phyloP scores from a whole-genome alignment of 2,888 invertebrate species.

The Flabesymbios commensalis region DNA sequence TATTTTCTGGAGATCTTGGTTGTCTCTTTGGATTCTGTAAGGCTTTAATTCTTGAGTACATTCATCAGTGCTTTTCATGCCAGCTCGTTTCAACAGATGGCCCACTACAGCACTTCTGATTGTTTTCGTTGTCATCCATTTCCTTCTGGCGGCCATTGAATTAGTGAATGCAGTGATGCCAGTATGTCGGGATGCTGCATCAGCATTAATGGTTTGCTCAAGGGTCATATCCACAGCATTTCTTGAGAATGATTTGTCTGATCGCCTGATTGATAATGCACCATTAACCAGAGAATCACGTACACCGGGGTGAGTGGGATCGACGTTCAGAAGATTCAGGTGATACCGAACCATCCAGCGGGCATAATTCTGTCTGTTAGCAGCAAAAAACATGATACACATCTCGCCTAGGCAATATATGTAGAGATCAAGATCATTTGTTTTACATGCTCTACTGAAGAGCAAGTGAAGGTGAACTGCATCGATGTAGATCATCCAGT shows the following conservation, averaged over 20 bases:
- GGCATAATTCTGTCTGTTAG: slow-evolving; percentile 29
- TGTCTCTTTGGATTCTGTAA: slow-evolving; percentile 11
- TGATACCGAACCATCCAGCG: slow-evolving; percentile 33
- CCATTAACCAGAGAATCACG: slow-evolving; percentile 14
- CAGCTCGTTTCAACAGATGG: slow-evolving; percentile 9
- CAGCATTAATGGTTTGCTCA: slow-evolving; percentile 25
- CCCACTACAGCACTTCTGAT: slow-evolving; percentile 8
- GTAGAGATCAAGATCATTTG: not conserved
- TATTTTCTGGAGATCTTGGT: slow-evolving; percentile 16
- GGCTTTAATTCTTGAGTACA: slow-evolving; percentile 6
- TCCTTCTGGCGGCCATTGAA: slow-evolving; percentile 7
- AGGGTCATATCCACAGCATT: slow-evolving; percentile 23
- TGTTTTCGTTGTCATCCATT: not conserved
- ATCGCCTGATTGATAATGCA: slow-evolving; percentile 23
- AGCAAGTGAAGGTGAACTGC: not conserved
- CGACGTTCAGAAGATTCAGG: slow-evolving; percentile 30
- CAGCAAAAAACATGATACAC: slow-evolving; percentile 7
- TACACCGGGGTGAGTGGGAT: slow-evolving; percentile 21
- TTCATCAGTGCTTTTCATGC: slow-evolving; percentile 9
- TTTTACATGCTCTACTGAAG: slow-evolving; percentile 2
- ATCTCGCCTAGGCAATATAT: not conserved
- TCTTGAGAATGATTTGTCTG: slow-evolving; percentile 20
- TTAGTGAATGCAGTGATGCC: slow-evolving; percentile 20
- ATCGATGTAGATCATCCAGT: slow-evolving; percentile 1
- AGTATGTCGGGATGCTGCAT: slow-evolving; percentile 24